These are phyloP conservation scores for Dioctria linearis DNA, from an alignment of 2,888 invertebrate genomes.

Conservation along the genomic window DNA sequence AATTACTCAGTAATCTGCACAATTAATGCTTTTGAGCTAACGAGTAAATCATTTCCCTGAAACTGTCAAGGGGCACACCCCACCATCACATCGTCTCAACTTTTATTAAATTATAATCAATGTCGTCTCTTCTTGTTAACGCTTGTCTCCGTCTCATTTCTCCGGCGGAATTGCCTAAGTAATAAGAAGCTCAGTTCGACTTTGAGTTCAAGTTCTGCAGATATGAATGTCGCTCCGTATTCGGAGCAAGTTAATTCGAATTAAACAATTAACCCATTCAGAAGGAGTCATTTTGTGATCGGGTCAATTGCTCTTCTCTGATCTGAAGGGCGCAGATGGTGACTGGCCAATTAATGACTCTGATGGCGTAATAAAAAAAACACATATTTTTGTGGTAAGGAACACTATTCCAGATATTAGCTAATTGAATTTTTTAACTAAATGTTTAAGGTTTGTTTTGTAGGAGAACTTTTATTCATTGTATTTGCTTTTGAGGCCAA, in stretches of 20 bases:
- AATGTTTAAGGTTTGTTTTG: too few species aligned
- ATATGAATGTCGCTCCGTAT: not conserved
- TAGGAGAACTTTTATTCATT: too few species aligned
- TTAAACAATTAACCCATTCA: conserved; percentile 48
- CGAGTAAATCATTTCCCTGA: too few species aligned
- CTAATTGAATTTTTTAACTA: too few species aligned
- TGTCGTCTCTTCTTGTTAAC: not conserved
- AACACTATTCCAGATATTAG: too few species aligned
- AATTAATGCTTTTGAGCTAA: too few species aligned
- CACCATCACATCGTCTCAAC: too few species aligned
- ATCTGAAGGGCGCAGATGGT: not conserved
- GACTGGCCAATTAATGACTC: not conserved
- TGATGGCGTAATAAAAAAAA: too few species aligned
- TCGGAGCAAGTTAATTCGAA: conserved; percentile 40
- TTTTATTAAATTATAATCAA: conserved; percentile 7
- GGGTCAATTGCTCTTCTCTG: conserved; percentile 5
- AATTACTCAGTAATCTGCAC: too few species aligned
- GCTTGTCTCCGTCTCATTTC: not conserved
- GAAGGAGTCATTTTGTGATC: not conserved
- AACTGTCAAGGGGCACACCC: too few species aligned
- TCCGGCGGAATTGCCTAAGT: not conserved
- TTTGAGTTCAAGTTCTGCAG: conserved; percentile 37
- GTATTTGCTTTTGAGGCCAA: too few species aligned
- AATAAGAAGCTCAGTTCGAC: not conserved
- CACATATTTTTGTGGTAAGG: too few species aligned